These are phyloP conservation scores for Drosophila anomelani DNA, from an alignment of 2,888 invertebrate species.

Conservation along the genomic window DNA sequence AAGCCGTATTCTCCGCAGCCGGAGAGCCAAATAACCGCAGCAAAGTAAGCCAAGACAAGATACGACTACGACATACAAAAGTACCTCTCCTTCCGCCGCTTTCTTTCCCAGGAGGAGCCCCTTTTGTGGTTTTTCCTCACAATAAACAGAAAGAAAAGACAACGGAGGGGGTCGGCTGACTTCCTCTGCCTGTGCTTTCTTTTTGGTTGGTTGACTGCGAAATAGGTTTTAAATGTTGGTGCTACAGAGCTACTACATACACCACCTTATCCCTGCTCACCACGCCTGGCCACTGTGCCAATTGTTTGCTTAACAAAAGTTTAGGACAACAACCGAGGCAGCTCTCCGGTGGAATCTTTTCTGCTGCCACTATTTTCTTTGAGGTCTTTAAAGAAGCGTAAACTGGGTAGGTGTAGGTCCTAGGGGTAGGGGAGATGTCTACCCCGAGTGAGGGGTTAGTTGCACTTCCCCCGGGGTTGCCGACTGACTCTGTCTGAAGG, in stretches of 20 bases:
- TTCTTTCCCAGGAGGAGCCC: constrained; percentile 37
- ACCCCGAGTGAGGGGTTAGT: constrained; percentile 26
- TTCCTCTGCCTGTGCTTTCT: constrained; percentile 53
- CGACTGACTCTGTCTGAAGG: constrained; percentile 65
- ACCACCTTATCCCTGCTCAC: constrained; percentile 26
- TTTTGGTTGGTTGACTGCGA: constrained; percentile 69
- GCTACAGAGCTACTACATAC: constrained; percentile 8
- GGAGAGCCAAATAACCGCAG: constrained; percentile 63
- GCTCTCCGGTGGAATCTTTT: constrained; percentile 25
- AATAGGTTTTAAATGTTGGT: constrained; percentile 75
- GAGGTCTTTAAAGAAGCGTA: constrained; percentile 75
- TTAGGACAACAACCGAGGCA: constrained; percentile 65
- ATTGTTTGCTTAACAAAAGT: constrained; percentile 82
- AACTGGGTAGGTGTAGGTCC: constrained; percentile 35
- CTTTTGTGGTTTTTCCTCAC: constrained; percentile 65
- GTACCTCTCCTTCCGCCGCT: constrained; percentile 2
- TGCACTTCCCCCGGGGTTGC: constrained; percentile 21
- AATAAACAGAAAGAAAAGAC: constrained; percentile 51
- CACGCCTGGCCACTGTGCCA: constrained; percentile 68
- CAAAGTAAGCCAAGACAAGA: constrained; percentile 67
- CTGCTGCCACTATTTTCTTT: constrained; percentile 68
- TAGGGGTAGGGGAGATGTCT: neutral
- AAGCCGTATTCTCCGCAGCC: constrained; percentile 43
- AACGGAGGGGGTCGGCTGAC: constrained; percentile 13
- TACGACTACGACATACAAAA: constrained; percentile 29